These are phyloP conservation scores for Microtus montanus DNA, from an alignment of 2,113 vertebrate species.

Conservation along the genomic window DNA sequence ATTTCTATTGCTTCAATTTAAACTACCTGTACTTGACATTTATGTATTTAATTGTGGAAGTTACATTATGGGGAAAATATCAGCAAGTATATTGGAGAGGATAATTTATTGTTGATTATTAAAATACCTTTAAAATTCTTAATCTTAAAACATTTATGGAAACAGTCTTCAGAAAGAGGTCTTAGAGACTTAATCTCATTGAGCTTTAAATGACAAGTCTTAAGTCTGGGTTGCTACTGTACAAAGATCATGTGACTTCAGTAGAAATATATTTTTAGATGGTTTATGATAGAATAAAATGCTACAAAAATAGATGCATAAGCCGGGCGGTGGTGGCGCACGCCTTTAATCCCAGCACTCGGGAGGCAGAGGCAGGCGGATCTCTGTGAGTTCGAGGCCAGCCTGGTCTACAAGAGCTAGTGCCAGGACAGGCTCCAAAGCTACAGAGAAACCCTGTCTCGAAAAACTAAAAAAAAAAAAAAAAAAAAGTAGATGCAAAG, in stretches of 20 bases:
- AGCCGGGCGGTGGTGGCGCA: too few relatives aligned
- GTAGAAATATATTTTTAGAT: neutral
- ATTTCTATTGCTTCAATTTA: neutral
- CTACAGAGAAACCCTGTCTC: too few relatives aligned
- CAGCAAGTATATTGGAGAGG: neutral
- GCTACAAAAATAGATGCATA: neutral
- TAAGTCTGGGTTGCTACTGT: constrained; percentile 73
- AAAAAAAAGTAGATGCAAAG: neutral
- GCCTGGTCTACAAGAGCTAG: too few relatives aligned
- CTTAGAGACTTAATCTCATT: constrained; percentile 85
- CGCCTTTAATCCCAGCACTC: too few relatives aligned
- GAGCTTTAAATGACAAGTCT: constrained; percentile 87
- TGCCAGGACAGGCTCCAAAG: too few relatives aligned
- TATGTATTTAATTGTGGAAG: constrained; percentile 13
- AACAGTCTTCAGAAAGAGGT: constrained; percentile 67
- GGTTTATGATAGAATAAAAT: too few relatives aligned
- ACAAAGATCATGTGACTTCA: neutral
- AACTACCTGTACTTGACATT: constrained; percentile 11
- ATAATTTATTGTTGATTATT: neutral
- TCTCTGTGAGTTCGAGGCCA: too few relatives aligned
- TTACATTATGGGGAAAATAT: constrained; percentile 24
- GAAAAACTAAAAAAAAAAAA: too few relatives aligned
- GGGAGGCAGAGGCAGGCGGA: too few relatives aligned
- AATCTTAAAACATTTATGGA: constrained; percentile 78
- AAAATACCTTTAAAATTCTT: constrained; percentile 26